Conservation (phyloP, 2,797 vertebrate species). For the Myripristis murdjan region DNA sequence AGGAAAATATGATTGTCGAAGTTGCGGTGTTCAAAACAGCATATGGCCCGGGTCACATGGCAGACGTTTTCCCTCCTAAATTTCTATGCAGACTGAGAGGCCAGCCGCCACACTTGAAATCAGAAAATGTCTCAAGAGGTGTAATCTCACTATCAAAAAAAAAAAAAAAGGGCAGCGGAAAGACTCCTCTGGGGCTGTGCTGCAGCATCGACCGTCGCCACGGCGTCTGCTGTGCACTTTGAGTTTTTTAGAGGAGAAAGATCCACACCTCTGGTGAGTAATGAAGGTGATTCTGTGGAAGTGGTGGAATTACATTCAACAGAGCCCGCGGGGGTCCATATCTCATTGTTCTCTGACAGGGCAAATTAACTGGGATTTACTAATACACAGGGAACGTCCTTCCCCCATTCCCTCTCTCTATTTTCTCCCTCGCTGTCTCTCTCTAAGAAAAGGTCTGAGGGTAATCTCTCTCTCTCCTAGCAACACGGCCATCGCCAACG, state of each 20-base stretch:
- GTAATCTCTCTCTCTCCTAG: constrained; percentile 64
- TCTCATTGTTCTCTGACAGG: constrained; percentile 84
- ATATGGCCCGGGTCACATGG: constrained; percentile 20
- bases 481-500: neutral
- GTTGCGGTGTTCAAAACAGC: constrained; percentile 13
- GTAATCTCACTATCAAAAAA: constrained; percentile 52
- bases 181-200: constrained; percentile 40
- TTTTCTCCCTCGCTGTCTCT: constrained; percentile 31
- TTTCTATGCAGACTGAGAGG: constrained; percentile 35
- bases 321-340: constrained; percentile 74
- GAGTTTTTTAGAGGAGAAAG: constrained; percentile 22
- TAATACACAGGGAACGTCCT: constrained; percentile 73
- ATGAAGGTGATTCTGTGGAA: constrained; percentile 80
- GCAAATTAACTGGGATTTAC: constrained; percentile 86
- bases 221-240: constrained; percentile 24
- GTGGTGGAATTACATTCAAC: constrained; percentile 80
- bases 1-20: constrained; percentile 43
- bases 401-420: constrained; percentile 17
- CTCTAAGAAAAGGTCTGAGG: constrained; percentile 67
- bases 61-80: constrained; percentile 35
- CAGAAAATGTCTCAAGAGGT: constrained; percentile 55
- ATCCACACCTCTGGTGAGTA: constrained; percentile 75
- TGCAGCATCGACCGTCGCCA: constrained; percentile 17
- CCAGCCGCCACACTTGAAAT: constrained; percentile 53
- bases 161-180: constrained; percentile 22